phyloP scores from a whole-genome alignment of 2,113 vertebrate genomes.

The Oncorhynchus clarkii region DNA sequence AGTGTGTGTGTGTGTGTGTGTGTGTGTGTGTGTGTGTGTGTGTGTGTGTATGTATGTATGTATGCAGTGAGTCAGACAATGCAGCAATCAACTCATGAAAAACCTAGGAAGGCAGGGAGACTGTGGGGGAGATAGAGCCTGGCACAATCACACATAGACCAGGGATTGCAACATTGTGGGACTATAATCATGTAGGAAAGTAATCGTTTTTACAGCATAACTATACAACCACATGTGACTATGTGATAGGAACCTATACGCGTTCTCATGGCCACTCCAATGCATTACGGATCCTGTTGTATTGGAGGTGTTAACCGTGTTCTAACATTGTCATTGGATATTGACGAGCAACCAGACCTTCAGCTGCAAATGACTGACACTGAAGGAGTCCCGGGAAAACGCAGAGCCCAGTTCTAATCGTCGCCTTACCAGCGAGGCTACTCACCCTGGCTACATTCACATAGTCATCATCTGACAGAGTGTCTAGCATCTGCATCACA shows the following conservation, averaged over 20 bases:
- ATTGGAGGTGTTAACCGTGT: too few species aligned
- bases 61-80: constrained; percentile 10
- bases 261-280: too few species aligned
- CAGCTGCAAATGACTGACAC: too few species aligned
- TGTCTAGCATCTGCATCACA: constrained; percentile 90
- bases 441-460: constrained; percentile 82
- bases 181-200: not conserved
- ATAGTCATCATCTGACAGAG: constrained; percentile 91
- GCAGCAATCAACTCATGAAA: constrained; percentile 39
- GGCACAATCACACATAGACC: constrained; percentile 65
- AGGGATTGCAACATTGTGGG: not conserved
- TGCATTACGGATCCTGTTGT: too few species aligned
- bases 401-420: too few species aligned
- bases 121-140: constrained; percentile 21
- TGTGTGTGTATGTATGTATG: constrained; percentile 5
- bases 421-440: not conserved
- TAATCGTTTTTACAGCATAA: not conserved
- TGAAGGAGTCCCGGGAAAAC: too few species aligned
- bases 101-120: constrained; percentile 38
- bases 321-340: too few species aligned
- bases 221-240: not conserved
- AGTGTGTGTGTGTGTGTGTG: constrained; percentile 13
- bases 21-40: constrained; percentile 11
- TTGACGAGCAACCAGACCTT: too few species aligned
- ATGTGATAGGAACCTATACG: too few species aligned